These are phyloP conservation scores for Cirrhinus molitorella DNA, from an alignment of 2,797 vertebrate species.

Conservation along the genomic window DNA sequence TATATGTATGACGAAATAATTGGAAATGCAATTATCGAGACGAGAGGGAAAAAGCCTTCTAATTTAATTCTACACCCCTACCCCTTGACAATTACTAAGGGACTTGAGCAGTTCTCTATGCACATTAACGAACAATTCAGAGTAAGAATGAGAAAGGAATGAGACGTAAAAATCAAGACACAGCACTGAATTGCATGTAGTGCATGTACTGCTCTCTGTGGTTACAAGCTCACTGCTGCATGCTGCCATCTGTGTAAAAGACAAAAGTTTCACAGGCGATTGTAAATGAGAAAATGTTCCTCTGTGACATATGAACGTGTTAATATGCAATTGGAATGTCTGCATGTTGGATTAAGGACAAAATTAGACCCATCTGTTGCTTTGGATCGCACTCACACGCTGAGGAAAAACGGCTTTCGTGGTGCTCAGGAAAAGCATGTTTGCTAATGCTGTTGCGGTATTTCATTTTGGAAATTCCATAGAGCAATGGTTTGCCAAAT, in stretches of 20 bases:
- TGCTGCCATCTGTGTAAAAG: slow-evolving; percentile 19
- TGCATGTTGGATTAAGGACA: slow-evolving; percentile 47
- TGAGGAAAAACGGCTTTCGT: slow-evolving; percentile 14
- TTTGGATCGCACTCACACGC: not conserved
- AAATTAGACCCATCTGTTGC: slow-evolving; percentile 54
- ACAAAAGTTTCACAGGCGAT: slow-evolving; percentile 25
- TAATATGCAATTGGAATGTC: slow-evolving; percentile 29
- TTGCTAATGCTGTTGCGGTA: slow-evolving; percentile 31
- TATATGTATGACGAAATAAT: slow-evolving; percentile 45
- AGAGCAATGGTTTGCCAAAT: slow-evolving; percentile 31
- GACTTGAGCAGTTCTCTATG: slow-evolving; percentile 7
- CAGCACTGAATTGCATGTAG: not conserved
- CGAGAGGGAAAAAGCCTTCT: not conserved
- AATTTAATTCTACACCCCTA: slow-evolving; percentile 29
- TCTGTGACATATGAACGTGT: slow-evolving; percentile 34
- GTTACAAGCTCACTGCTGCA: slow-evolving; percentile 13
- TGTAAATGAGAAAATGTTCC: slow-evolving; percentile 50
- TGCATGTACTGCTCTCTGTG: not conserved
- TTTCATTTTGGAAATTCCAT: slow-evolving; percentile 17
- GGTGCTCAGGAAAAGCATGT: slow-evolving; percentile 34
- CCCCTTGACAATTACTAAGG: slow-evolving; percentile 15
- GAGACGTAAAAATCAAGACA: slow-evolving; percentile 1
- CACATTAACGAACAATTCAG: slow-evolving; percentile 3
- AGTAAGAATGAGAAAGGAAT: slow-evolving; percentile 17
- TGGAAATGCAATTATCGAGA: slow-evolving; percentile 52